phyloP scores from a whole-genome alignment of 2,888 invertebrate genomes.

The Andrena dorsata region DNA sequence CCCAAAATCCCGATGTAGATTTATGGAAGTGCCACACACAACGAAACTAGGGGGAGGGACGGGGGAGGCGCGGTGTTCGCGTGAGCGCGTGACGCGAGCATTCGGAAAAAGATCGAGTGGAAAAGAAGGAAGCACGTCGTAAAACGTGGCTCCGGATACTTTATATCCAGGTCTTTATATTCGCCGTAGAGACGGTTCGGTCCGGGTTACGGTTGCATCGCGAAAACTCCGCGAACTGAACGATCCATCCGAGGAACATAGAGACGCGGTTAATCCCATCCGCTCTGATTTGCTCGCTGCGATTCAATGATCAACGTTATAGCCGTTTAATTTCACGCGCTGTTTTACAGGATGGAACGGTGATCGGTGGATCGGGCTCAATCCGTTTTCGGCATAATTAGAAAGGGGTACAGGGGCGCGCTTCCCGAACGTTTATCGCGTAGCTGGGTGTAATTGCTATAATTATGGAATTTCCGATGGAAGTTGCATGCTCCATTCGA shows the following conservation, averaged over 20 bases:
- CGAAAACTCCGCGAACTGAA: constrained; percentile 19
- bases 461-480: not conserved
- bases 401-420: too few relatives aligned
- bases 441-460: not conserved
- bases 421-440: too few relatives aligned
- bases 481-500: not conserved
- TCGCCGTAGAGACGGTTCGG: constrained; percentile 25
- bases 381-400: not conserved
- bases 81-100: not conserved
- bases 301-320: constrained; percentile 16
- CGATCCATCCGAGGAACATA: not conserved
- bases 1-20: constrained; percentile 5
- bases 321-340: constrained; percentile 5
- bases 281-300: not conserved
- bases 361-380: not conserved
- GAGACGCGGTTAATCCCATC: constrained; percentile 7
- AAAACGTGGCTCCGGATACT: constrained; percentile 70
- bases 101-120: constrained; percentile 68
- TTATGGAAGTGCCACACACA: constrained; percentile 37
- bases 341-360: not conserved
- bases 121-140: constrained; percentile 68
- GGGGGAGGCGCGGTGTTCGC: constrained; percentile 26
- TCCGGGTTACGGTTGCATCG: constrained; percentile 43
- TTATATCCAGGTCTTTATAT: constrained; percentile 69
- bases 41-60: not conserved